Base-by-base conservation (phyloP, 2,888 invertebrate genomes). In the Machimus atricapillus region DNA sequence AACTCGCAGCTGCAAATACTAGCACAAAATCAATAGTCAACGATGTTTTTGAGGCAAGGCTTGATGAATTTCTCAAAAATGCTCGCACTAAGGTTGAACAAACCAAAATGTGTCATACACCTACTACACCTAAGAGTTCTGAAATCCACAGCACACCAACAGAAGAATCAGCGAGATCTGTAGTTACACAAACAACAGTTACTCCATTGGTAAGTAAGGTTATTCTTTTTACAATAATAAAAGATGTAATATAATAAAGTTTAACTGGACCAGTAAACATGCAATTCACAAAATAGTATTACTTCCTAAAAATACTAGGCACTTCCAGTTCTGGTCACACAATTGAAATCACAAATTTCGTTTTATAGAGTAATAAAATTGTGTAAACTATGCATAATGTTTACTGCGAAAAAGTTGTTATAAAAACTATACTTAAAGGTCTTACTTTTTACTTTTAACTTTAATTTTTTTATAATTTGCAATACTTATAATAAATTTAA, bases 11-110 rank as follows among this genome's bases (percentile, higher is more conserved):
- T 23, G 27, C 76, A 4, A 31, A 89, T 90, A 1, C 14, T 66
- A 34, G 87, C 0, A 87, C 87, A 8, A 89, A 90, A 37, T 90
- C 90, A 1, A 88, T 90, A 66, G 89, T 90, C 1, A 91, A 90
- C 86, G 91, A 91, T 77, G 89, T 89, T 58, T 92, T 92, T 56
- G 90, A 92, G 86, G 90, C 90, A 46, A 91, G 91, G 88, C 88
- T 92, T 40, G 91, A 92, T 86, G 90, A 90, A 86, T 92, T 91
- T 81, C 89, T 92, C 0, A 92, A 91, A 88, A 90, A 90, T 73
- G 91, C 90, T 16, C 90, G 91, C 12, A 91, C 90, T 6, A 90
- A 91, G 87, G 89, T 91, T 34, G 87, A 89, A 19, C 27, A 78
- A 37, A 78, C 74, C 8, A 86, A 87, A 31, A 87, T 88, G 34